Percentiles rank a stretch among this genome's conserved stretches.
Conservation (phyloP, 2,113 vertebrate genomes). For the Dromaius novaehollandiae region DNA sequence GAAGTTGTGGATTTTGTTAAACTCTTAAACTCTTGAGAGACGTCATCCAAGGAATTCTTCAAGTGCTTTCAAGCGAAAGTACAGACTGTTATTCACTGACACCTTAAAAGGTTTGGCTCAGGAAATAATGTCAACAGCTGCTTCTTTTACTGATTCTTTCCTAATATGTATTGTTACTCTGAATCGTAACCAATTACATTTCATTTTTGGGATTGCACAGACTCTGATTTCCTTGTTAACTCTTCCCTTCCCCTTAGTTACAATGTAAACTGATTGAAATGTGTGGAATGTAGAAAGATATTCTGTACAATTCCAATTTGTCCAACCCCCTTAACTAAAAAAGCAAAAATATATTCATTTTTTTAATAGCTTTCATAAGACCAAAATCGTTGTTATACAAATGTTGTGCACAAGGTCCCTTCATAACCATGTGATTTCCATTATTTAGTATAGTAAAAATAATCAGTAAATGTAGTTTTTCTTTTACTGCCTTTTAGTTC, state of each 20-base stretch:
- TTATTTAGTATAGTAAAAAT: not conserved
- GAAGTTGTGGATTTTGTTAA: not conserved
- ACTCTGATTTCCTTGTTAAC: conserved; percentile 9
- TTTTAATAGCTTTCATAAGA: conserved; percentile 27
- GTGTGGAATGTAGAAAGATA: not conserved
- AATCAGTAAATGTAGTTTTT: not conserved
- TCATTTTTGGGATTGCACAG: conserved; percentile 35
- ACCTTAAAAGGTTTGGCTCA: conserved; percentile 14
- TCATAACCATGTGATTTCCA: not conserved
- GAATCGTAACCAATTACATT: conserved; percentile 5
- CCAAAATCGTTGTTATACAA: conserved; percentile 27
- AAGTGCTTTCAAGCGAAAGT: not conserved
- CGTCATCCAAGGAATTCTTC: not conserved
- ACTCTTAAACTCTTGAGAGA: not conserved
- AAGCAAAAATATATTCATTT: not conserved
- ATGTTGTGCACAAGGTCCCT: not conserved
- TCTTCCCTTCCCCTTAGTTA: not conserved
- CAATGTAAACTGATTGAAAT: not conserved
- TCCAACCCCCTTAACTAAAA: not conserved
- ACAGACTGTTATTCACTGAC: not conserved
- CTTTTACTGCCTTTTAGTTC: not conserved
- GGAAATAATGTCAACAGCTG: not conserved
- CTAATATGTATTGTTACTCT: not conserved
- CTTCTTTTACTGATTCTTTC: not conserved
- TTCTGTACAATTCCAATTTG: not conserved